These are phyloP conservation scores for Sphaeramia orbicularis DNA, from an alignment of 2,797 vertebrate species.

Conservation along the genomic window DNA sequence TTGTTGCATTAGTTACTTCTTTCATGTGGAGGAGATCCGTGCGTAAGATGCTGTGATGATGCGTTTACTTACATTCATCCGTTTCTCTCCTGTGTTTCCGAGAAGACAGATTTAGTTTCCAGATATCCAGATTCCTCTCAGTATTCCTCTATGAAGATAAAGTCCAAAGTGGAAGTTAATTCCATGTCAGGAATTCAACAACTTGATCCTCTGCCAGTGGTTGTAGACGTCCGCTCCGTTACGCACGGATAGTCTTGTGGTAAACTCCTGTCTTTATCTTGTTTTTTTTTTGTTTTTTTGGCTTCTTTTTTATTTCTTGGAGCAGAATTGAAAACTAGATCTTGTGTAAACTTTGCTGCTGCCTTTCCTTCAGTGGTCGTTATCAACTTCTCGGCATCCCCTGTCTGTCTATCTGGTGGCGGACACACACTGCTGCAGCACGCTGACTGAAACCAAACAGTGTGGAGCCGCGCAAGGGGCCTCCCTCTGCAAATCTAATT, in stretches of 20 bases:
- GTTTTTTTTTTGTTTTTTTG: too few species aligned
- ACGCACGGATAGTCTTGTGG: conserved; percentile 18
- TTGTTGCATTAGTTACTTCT: conserved; percentile 3
- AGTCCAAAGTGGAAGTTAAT: conserved; percentile 67
- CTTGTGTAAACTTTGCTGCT: conserved; percentile 36
- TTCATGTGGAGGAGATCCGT: background rate
- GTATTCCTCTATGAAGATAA: conserved; percentile 19
- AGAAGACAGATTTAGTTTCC: conserved; percentile 27
- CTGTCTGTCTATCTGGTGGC: conserved; percentile 21
- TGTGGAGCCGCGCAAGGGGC: conserved; percentile 56
- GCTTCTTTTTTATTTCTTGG: conserved; percentile 2
- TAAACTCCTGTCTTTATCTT: background rate
- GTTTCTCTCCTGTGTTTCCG: conserved; percentile 57
- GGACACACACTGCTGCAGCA: conserved; percentile 60
- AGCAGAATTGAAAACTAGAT: conserved; percentile 40
- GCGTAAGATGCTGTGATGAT: conserved; percentile 7
- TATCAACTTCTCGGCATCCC: conserved; percentile 53
- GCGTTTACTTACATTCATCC: conserved; percentile 88
- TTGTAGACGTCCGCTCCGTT: conserved; percentile 13
- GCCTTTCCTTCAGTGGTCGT: conserved; percentile 23
- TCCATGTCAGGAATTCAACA: conserved; percentile 74
- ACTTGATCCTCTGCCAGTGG: conserved; percentile 25
- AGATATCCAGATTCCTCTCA: conserved; percentile 40
- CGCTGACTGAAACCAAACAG: conserved; percentile 66
- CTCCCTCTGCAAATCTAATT: conserved; percentile 76